Conservation (phyloP, 2,797 vertebrate species). For the Galago senegalensis region DNA sequence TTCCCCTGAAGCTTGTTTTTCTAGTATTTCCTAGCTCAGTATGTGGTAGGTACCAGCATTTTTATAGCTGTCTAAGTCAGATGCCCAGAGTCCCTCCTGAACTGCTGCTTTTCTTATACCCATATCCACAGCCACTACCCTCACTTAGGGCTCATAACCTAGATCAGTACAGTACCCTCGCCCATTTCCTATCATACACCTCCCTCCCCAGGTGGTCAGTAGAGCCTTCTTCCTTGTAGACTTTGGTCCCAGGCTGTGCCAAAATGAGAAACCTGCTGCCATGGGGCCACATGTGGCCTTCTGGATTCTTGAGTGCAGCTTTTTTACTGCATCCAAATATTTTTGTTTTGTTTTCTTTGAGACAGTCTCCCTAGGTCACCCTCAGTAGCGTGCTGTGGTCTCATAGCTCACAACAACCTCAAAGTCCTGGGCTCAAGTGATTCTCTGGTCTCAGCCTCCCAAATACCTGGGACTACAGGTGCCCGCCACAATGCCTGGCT, state of each 20-base stretch:
- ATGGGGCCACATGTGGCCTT: too few species aligned
- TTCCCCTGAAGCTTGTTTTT: conserved; percentile 3
- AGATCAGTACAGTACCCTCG: background rate
- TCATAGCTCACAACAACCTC: too few species aligned
- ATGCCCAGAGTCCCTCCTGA: background rate
- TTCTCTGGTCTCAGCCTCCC: too few species aligned
- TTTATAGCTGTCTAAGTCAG: background rate
- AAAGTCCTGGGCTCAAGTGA: too few species aligned
- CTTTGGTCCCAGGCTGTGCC: background rate
- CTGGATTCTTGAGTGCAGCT: too few species aligned
- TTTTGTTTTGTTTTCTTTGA: too few species aligned
- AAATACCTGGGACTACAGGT: too few species aligned
- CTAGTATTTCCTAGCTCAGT: background rate
- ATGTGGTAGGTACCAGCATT: background rate
- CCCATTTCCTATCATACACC: background rate
- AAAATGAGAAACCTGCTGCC: too few species aligned
- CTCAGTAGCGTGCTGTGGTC: too few species aligned
- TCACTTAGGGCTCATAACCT: background rate
- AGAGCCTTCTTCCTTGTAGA: background rate
- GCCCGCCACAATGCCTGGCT: too few species aligned
- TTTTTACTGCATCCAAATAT: too few species aligned
- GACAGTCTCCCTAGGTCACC: too few species aligned
- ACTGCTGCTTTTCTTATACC: background rate
- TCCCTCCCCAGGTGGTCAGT: background rate
- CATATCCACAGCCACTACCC: background rate